Evolutionary conservation across 2,888 invertebrate species (phyloP).

Genomic region (Rapana venosa): DNA sequence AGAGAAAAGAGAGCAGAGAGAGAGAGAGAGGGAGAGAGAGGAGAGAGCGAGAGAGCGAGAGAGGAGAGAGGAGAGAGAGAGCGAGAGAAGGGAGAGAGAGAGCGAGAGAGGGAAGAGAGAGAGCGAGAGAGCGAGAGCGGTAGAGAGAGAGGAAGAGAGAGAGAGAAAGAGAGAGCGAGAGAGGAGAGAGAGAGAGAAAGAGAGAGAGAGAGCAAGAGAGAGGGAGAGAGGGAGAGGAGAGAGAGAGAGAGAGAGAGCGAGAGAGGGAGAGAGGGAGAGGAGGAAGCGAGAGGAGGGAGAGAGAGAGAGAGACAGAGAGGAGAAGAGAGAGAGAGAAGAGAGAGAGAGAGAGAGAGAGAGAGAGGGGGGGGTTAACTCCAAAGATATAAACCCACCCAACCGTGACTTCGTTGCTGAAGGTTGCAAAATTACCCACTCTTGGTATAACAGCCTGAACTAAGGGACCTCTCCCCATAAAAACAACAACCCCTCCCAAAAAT

Average conservation of each 20-base stretch:
- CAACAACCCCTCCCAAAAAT: too few species aligned
- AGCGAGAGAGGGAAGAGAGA: too few species aligned
- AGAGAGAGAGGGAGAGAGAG: not conserved
- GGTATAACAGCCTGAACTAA: too few species aligned
- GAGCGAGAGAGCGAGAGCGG: not conserved
- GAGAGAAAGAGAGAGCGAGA: not conserved
- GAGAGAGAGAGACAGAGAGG: conserved; percentile 2
- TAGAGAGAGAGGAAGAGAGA: not conserved
- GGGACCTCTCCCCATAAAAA: too few species aligned
- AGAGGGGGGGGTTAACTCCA: not conserved
- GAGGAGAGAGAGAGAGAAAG: not conserved
- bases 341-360: conserved; percentile 10
- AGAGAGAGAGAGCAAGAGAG: not conserved
- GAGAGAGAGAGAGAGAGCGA: not conserved
- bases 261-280: conserved; percentile 1
- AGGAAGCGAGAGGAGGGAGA: not conserved
- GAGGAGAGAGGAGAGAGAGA: not conserved
- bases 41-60: not conserved
- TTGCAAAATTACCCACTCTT: too few species aligned
- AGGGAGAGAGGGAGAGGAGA: not conserved
- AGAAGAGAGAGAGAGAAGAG: conserved; percentile 3
- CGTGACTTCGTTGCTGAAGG: too few species aligned
- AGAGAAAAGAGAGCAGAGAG: not conserved
- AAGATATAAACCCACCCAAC: too few species aligned
- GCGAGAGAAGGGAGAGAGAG: not conserved